Conservation (phyloP, 2,888 invertebrate species). For the Drosophila paranaensis region DNA sequence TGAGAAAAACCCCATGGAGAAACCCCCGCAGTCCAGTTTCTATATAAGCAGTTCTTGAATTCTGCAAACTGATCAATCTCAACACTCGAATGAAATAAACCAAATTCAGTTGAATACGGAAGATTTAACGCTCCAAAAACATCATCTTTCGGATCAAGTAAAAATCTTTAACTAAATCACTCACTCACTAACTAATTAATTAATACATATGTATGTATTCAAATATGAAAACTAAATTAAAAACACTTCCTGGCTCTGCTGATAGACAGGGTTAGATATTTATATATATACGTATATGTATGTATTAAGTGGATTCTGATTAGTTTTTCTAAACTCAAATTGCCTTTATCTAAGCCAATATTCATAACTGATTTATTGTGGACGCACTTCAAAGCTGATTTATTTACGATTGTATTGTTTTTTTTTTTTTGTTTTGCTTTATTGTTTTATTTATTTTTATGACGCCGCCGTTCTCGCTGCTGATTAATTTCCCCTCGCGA, state of each 20-base stretch:
- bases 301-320: not conserved
- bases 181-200: not conserved
- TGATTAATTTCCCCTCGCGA: constrained; percentile 54
- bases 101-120: constrained; percentile 15
- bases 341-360: constrained; percentile 36
- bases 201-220: constrained; percentile 6
- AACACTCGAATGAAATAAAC: constrained; percentile 12
- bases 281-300: not conserved
- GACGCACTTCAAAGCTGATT: constrained; percentile 57
- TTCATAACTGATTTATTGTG: constrained; percentile 50
- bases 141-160: not conserved
- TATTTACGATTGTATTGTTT: constrained; percentile 50
- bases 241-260: constrained; percentile 21
- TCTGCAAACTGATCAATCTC: constrained; percentile 44
- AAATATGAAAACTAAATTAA: constrained; percentile 5
- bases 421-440: constrained; percentile 29
- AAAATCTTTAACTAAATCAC: not conserved
- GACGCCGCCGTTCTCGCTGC: constrained; percentile 6
- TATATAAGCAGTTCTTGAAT: constrained; percentile 12
- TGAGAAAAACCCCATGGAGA: constrained; percentile 25
- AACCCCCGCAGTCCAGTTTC: constrained; percentile 47
- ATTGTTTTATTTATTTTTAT: constrained; percentile 12
- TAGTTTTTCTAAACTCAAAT: constrained; percentile 20
- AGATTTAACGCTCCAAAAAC: constrained; percentile 8
- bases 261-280: constrained; percentile 3